These are phyloP conservation scores for Ochropleura plecta DNA, from an alignment of 2,888 invertebrate genomes.

Conservation along the genomic window DNA sequence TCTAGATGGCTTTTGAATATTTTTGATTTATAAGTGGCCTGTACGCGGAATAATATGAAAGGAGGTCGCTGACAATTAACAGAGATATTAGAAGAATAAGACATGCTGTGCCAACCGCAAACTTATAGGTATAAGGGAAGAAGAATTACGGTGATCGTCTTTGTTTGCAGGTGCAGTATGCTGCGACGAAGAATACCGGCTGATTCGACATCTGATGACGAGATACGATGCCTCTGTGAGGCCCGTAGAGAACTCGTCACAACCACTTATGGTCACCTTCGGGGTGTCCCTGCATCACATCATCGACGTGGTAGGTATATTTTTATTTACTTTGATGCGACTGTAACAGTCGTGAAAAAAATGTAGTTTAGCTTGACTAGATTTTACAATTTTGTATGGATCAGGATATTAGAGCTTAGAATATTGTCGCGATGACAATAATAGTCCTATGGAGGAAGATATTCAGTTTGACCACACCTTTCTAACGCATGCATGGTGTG, in stretches of 20 bases:
- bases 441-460: background rate
- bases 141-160: background rate
- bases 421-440: background rate
- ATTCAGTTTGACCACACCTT: background rate
- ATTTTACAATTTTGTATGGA: background rate
- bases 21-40: background rate
- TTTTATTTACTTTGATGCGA: background rate
- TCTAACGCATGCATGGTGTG: background rate
- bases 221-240: conserved; percentile 95
- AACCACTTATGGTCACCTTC: conserved; percentile 94
- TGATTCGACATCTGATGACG: conserved; percentile 93
- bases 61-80: background rate
- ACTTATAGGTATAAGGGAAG: background rate
- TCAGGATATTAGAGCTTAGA: background rate
- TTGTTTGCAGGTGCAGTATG: conserved; percentile 75
- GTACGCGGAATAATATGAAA: background rate
- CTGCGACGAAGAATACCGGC: conserved; percentile 93
- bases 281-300: conserved; percentile 96
- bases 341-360: background rate
- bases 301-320: conserved; percentile 94
- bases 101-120: background rate
- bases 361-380: background rate
- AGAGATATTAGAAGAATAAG: background rate
- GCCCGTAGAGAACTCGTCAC: conserved; percentile 94
- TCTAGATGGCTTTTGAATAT: background rate